Percentiles rank a stretch among this genome's conserved stretches.
phyloP scores from a whole-genome alignment of 2,113 vertebrate species.

The Cebidichthys violaceus region DNA sequence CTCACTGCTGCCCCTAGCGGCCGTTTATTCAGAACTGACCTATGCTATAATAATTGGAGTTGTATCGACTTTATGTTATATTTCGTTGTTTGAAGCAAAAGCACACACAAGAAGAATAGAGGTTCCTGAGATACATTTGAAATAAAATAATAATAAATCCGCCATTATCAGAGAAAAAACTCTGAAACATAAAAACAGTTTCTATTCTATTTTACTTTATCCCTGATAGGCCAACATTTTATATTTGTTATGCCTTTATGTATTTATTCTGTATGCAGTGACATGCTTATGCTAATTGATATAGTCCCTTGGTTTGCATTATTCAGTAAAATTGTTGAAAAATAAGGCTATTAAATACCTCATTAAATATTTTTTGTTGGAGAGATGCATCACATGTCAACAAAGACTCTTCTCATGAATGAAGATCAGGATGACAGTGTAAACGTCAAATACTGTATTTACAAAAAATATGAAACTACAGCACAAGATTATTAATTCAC shows the following conservation, averaged over 20 bases:
- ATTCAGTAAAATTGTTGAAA: not conserved
- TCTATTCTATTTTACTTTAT: not conserved
- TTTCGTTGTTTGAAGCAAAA: too few species aligned
- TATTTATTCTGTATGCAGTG: not conserved
- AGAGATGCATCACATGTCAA: not conserved
- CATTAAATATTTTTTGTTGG: not conserved
- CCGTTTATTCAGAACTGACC: not conserved
- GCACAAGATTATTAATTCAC: constrained; percentile 34
- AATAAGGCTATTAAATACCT: not conserved
- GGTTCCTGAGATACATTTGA: not conserved
- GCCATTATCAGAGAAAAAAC: not conserved
- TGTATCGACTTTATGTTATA: not conserved
- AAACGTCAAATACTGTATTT: constrained; percentile 63
- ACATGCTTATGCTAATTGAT: too few species aligned
- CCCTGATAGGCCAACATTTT: not conserved
- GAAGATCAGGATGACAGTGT: not conserved
- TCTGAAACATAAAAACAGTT: not conserved
- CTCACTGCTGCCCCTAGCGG: constrained; percentile 23
- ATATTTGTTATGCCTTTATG: not conserved
- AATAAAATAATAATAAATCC: not conserved
- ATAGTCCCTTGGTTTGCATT: not conserved
- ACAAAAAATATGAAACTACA: constrained; percentile 47
- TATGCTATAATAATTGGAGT: not conserved
- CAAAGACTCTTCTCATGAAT: not conserved
- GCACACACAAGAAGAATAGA: too few species aligned